Conservation (phyloP, 2,888 invertebrate species). For the Arge pagana region DNA sequence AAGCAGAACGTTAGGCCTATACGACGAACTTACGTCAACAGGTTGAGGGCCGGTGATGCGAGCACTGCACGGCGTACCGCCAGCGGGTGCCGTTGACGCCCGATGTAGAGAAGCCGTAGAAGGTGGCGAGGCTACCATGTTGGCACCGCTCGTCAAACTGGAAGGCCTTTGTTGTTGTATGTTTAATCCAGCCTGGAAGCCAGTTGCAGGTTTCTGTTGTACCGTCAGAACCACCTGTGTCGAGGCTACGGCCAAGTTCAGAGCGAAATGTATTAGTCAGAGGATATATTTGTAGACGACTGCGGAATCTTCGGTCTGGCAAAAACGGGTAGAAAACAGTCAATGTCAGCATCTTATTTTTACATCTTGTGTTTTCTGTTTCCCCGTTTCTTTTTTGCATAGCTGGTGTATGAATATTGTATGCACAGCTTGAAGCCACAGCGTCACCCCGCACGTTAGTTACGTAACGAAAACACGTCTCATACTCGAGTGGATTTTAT, state of each 20-base stretch:
- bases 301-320: too few relatives aligned
- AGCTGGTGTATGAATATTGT: too few relatives aligned
- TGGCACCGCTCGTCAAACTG: constrained; percentile 50
- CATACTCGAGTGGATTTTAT: too few relatives aligned
- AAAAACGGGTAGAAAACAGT: too few relatives aligned
- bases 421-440: too few relatives aligned
- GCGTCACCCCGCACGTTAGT: too few relatives aligned
- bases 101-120: constrained; percentile 55
- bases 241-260: constrained; percentile 62
- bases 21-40: constrained; percentile 76
- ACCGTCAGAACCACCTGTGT: constrained; percentile 73
- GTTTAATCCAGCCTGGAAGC: constrained; percentile 58
- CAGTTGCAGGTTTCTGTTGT: constrained; percentile 62
- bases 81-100: constrained; percentile 46
- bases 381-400: too few relatives aligned
- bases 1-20: too few relatives aligned
- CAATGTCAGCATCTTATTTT: too few relatives aligned
- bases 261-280: constrained; percentile 39
- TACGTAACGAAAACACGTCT: too few relatives aligned
- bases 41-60: constrained; percentile 85
- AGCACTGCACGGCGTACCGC: constrained; percentile 65
- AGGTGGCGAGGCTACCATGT: constrained; percentile 49
- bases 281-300: constrained; percentile 34
- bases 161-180: constrained; percentile 59
- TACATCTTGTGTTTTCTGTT: too few relatives aligned